phyloP scores from a whole-genome alignment of 2,113 vertebrate species.

The Pelecanoides urinatrix region DNA sequence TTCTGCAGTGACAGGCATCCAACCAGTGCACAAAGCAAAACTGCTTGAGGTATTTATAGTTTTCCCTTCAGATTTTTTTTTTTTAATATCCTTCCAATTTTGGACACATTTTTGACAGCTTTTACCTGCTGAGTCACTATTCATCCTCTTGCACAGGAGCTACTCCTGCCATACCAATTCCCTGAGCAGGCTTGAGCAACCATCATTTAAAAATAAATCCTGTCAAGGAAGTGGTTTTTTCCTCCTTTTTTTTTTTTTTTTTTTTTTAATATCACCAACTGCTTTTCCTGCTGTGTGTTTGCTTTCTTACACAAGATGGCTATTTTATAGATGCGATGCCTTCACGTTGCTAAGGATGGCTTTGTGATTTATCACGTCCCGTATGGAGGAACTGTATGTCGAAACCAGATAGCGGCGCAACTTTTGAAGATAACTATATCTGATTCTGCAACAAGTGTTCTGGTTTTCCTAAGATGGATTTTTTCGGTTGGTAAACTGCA shows the following conservation, averaged over 20 bases:
- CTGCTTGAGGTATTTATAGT: not conserved
- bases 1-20: not conserved
- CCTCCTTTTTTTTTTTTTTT: too few species aligned
- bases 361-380: not conserved
- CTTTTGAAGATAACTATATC: not conserved
- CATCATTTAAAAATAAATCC: constrained; percentile 30
- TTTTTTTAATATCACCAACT: not conserved
- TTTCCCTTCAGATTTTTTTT: not conserved
- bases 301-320: not conserved
- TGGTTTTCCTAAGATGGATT: not conserved
- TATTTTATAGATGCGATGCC: not conserved
- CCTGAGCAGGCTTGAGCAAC: not conserved
- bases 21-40: not conserved
- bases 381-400: not conserved
- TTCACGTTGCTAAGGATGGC: not conserved
- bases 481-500: not conserved
- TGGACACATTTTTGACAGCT: constrained; percentile 12
- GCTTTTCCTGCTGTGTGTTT: not conserved
- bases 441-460: not conserved
- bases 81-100: not conserved
- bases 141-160: not conserved
- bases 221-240: not conserved
- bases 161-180: not conserved
- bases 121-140: constrained; percentile 60
- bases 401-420: not conserved